Base-by-base conservation (phyloP, 2,888 invertebrate genomes). In the Eustalomyia histrio region DNA sequence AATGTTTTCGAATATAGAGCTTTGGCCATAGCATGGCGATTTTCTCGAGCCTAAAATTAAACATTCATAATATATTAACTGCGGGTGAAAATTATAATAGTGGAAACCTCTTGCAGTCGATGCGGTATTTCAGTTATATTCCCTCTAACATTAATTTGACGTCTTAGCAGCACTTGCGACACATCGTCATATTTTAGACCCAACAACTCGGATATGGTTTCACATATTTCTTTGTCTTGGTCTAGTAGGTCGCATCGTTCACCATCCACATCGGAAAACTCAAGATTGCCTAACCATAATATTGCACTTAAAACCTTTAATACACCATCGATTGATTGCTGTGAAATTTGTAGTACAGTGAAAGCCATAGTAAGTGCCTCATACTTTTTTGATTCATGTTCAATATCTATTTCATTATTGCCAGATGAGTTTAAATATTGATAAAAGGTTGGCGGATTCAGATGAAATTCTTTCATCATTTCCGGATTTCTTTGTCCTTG, bases 81-180 rank as follows among this genome's bases (percentile, higher is more conserved):
- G 39, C 39, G 39, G 12, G 0, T 12, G 39, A 10, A 12, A 52
- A 5, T 39, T 33, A 61, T 17, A 50, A 24, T 78, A n/a, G n/a
- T n/a, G n/a, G n/a, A 83, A 88, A 95, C 95, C 92, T 97, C 97
- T 88, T 95, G 96, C 71, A 97, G 91, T 87, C 97, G 95, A 57
- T 97, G 91, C 4, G 97, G 97, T 85, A 97, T 97, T 89, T 97
- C 97, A 0, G 97, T 97, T 82, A 97, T 96, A 89, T 97, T 97
- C 3, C 97, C 97, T 9, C 97, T 93, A 21, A 97, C 97, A 87
- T 97, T 97, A 88, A 97, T 97, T 91, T 97, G 97, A 18, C 97
- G 90, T 86, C 92, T 92, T 29, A 97, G 90, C 29, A 95, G 92
- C 21, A 97, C 96, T 86, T 96, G 94, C 69, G 93, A 93, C 12